Conservation (phyloP, 2,113 vertebrate genomes). For the Saccopteryx leptura region DNA sequence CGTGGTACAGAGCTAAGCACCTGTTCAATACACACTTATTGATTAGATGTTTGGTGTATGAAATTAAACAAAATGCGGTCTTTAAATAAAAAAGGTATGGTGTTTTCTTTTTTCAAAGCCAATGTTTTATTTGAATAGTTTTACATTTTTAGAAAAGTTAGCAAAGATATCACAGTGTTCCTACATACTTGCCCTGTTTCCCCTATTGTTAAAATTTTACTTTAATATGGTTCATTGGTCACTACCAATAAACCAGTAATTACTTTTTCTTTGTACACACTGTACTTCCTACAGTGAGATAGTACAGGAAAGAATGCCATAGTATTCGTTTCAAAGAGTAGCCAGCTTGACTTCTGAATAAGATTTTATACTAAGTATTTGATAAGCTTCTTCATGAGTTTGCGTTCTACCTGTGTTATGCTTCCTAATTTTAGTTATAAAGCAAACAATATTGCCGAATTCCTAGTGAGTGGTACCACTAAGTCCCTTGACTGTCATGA, state of each 20-base stretch:
- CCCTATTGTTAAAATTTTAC: neutral
- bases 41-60: neutral
- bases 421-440: neutral
- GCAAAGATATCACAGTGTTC: neutral
- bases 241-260: neutral
- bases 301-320: neutral
- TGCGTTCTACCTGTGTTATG: neutral
- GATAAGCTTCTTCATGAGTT: neutral
- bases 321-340: slow-evolving; percentile 22
- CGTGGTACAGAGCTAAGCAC: neutral
- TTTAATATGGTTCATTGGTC: neutral
- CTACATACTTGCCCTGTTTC: neutral
- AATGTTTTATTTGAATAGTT: slow-evolving; percentile 1
- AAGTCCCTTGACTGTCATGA: slow-evolving; percentile 18
- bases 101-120: neutral
- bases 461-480: neutral
- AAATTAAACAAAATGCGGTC: slow-evolving; percentile 9
- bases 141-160: neutral
- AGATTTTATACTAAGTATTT: slow-evolving; percentile 1
- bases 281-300: neutral
- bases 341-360: neutral
- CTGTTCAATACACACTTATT: neutral
- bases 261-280: neutral
- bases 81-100: neutral
- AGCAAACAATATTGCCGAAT: slow-evolving; percentile 13